Evolutionary conservation across 2,888 invertebrate species (phyloP).

Genomic region (Drosophila barbarae): DNA sequence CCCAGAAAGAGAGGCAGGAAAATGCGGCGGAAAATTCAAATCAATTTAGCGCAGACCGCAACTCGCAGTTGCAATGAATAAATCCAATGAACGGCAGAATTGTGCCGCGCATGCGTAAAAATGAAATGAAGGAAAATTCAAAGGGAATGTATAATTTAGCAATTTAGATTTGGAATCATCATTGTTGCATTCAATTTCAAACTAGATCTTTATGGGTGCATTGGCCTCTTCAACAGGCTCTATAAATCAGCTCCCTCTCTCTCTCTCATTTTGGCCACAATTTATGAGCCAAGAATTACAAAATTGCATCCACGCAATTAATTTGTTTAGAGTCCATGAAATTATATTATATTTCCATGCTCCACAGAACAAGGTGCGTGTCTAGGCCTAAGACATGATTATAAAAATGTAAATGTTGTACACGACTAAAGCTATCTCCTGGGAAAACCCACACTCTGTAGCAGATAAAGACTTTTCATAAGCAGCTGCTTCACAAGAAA

Average conservation of each 20-base stretch:
- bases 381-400: slow-evolving; percentile 18
- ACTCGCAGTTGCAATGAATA: slow-evolving; percentile 42
- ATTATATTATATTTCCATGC: slow-evolving; percentile 40
- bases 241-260: slow-evolving; percentile 7
- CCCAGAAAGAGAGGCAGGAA: slow-evolving; percentile 28
- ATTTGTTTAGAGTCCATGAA: slow-evolving; percentile 60
- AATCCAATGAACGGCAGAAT: slow-evolving; percentile 60
- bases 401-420: slow-evolving; percentile 22
- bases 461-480: not conserved
- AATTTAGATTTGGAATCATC: slow-evolving; percentile 60
- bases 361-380: slow-evolving; percentile 25
- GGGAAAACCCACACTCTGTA: slow-evolving; percentile 22
- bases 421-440: slow-evolving; percentile 9
- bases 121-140: slow-evolving; percentile 1
- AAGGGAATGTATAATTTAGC: slow-evolving; percentile 59
- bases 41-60: slow-evolving; percentile 67
- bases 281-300: slow-evolving; percentile 43
- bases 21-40: slow-evolving; percentile 67
- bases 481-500: slow-evolving; percentile 12
- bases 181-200: slow-evolving; percentile 7
- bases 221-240: slow-evolving; percentile 22
- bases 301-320: slow-evolving; percentile 56
- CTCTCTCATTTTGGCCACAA: slow-evolving; percentile 26
- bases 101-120: slow-evolving; percentile 51
- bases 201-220: slow-evolving; percentile 39